Evolutionary conservation across 2,888 invertebrate species (phyloP).

Genomic region (Gonocerus acuteangulatus): DNA sequence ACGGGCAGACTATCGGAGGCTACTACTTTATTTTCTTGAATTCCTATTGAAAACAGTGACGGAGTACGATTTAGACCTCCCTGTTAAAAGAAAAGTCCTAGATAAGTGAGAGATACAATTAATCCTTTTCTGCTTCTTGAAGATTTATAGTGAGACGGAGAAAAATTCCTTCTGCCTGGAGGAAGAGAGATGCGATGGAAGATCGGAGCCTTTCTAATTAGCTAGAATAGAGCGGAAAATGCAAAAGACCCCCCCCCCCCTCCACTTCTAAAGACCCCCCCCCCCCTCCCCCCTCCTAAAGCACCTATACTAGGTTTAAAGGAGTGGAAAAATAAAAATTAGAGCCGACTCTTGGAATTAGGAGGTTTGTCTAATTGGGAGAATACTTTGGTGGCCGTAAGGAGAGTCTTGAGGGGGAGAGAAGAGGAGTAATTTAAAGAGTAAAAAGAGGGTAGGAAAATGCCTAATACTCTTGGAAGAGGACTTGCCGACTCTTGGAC

Average conservation of each 20-base stretch:
- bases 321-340: slow-evolving; percentile 20
- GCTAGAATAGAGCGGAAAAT: slow-evolving; percentile 5
- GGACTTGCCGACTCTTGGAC: too few relatives aligned
- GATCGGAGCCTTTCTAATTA: slow-evolving; percentile 2
- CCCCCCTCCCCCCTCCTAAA: not conserved
- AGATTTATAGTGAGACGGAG: too few relatives aligned
- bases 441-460: too few relatives aligned
- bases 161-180: not conserved
- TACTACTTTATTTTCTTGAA: too few relatives aligned
- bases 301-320: slow-evolving; percentile 16
- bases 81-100: too few relatives aligned
- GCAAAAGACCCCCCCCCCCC: not conserved
- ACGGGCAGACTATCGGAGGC: too few relatives aligned
- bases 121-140: too few relatives aligned
- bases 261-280: too few relatives aligned
- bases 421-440: slow-evolving; percentile 1
- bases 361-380: slow-evolving; percentile 19
- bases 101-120: too few relatives aligned
- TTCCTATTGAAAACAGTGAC: too few relatives aligned
- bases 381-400: slow-evolving; percentile 19
- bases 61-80: too few relatives aligned
- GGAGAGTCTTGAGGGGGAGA: not conserved
- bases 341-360: slow-evolving; percentile 17
- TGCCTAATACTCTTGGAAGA: too few relatives aligned
- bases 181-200: slow-evolving; percentile 1